These are phyloP conservation scores for Catocala fraxini DNA, from an alignment of 2,888 invertebrate species.

Conservation along the genomic window DNA sequence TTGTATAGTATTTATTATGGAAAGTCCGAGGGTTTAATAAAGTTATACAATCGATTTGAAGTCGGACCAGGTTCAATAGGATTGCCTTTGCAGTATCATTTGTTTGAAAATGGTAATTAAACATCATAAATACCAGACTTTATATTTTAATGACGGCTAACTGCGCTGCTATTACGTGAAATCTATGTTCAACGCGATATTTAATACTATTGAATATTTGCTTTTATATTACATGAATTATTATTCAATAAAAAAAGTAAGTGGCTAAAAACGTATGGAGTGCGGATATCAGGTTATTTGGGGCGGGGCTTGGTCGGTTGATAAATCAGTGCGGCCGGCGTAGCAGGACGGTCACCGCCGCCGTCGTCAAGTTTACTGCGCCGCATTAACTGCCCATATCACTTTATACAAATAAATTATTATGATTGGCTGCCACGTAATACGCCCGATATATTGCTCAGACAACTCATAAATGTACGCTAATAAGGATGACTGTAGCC, in stretches of 20 bases:
- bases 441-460: conserved; percentile 43
- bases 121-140: conserved; percentile 39
- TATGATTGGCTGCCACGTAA: conserved; percentile 64
- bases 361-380: conserved; percentile 21
- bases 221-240: conserved; percentile 28
- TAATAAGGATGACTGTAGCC: conserved; percentile 53
- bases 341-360: conserved; percentile 26
- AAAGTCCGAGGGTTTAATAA: conserved; percentile 10
- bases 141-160: conserved; percentile 43
- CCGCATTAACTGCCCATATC: conserved; percentile 62
- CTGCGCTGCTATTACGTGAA: conserved; percentile 23
- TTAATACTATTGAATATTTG: conserved; percentile 22
- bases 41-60: conserved; percentile 26
- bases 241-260: conserved; percentile 32
- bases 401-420: conserved; percentile 72
- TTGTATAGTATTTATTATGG: conserved; percentile 4
- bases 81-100: conserved; percentile 24
- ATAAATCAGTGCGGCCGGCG: conserved; percentile 51
- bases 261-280: conserved; percentile 18
- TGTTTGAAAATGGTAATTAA: conserved; percentile 44
- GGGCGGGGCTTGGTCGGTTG: conserved; percentile 52
- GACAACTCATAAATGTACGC: conserved; percentile 50
- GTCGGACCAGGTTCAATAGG: conserved; percentile 15
- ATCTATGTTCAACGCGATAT: conserved; percentile 26
- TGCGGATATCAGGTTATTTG: conserved; percentile 33